Conservation (phyloP, 2,888 invertebrate species). For the Mechanitis mazaeus region DNA sequence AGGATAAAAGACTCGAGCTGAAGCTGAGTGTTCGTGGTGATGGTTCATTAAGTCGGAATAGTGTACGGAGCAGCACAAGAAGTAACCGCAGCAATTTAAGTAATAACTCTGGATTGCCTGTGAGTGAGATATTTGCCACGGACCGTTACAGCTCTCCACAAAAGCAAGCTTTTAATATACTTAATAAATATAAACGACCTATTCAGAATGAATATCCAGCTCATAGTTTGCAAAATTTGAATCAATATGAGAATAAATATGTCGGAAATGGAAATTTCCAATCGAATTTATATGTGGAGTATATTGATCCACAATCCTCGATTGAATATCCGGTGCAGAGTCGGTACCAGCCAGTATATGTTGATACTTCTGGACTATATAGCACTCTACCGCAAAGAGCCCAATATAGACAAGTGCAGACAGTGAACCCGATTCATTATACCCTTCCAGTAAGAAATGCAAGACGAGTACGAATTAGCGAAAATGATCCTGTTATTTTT, state of each 20-base stretch:
- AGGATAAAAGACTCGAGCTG: conserved; percentile 69
- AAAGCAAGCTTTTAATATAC: conserved; percentile 60
- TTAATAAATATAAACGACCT: conserved; percentile 58
- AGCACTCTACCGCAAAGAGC: conserved; percentile 53
- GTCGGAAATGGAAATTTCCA: conserved; percentile 37
- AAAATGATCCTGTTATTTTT: conserved; percentile 57
- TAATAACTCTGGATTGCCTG: conserved; percentile 53
- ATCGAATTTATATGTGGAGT: conserved; percentile 51
- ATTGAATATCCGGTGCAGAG: conserved; percentile 35
- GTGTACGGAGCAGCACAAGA: conserved; percentile 59
- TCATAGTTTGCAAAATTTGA: conserved; percentile 61
- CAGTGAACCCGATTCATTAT: conserved; percentile 45
- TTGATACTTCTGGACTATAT: conserved; percentile 45
- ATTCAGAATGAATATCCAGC: conserved; percentile 61
- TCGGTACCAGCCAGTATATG: conserved; percentile 48
- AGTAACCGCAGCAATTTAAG: conserved; percentile 61
- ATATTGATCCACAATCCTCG: conserved; percentile 42
- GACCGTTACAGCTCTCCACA: conserved; percentile 63
- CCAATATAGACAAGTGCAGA: conserved; percentile 37
- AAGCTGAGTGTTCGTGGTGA: conserved; percentile 70
- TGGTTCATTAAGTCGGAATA: conserved; percentile 62
- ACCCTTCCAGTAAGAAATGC: conserved; percentile 56
- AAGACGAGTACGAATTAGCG: conserved; percentile 67
- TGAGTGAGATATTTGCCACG: conserved; percentile 65
- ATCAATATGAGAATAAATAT: conserved; percentile 49